These are phyloP conservation scores for Alethe diademata DNA, from an alignment of 2,113 vertebrate species.

Conservation along the genomic window DNA sequence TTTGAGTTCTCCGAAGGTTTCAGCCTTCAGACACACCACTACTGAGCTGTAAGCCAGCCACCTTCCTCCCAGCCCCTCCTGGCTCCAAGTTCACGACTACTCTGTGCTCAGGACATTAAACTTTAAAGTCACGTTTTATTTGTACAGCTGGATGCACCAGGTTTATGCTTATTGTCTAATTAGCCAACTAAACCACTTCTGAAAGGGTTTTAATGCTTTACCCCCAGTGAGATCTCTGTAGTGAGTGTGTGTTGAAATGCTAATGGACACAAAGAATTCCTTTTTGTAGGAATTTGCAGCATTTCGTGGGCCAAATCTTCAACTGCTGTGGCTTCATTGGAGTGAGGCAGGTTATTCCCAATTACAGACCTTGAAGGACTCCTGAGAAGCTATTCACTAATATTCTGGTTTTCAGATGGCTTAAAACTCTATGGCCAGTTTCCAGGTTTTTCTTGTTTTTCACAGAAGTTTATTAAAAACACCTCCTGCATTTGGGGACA, in stretches of 20 bases:
- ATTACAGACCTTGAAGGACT: neutral
- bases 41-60: neutral
- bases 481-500: neutral
- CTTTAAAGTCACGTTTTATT: slow-evolving; percentile 66
- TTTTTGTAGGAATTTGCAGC: slow-evolving; percentile 38
- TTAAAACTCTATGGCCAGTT: neutral
- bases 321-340: neutral
- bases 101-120: slow-evolving; percentile 17
- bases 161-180: slow-evolving; percentile 60
- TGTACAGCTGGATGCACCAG: slow-evolving; percentile 63
- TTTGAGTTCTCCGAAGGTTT: slow-evolving; percentile 37
- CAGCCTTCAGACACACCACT: slow-evolving; percentile 51
- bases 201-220: slow-evolving; percentile 51
- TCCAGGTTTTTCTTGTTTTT: neutral
- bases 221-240: slow-evolving; percentile 51
- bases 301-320: neutral
- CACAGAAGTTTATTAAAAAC: neutral
- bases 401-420: neutral
- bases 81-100: slow-evolving; percentile 35
- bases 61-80: slow-evolving; percentile 37
- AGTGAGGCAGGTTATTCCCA: neutral
- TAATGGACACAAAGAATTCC: slow-evolving; percentile 47
- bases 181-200: slow-evolving; percentile 51
- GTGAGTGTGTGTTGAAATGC: slow-evolving; percentile 52
- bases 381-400: neutral